Evolutionary conservation across 2,113 vertebrate species (phyloP).

Genomic region (Nyctereutes procyonoides): DNA sequence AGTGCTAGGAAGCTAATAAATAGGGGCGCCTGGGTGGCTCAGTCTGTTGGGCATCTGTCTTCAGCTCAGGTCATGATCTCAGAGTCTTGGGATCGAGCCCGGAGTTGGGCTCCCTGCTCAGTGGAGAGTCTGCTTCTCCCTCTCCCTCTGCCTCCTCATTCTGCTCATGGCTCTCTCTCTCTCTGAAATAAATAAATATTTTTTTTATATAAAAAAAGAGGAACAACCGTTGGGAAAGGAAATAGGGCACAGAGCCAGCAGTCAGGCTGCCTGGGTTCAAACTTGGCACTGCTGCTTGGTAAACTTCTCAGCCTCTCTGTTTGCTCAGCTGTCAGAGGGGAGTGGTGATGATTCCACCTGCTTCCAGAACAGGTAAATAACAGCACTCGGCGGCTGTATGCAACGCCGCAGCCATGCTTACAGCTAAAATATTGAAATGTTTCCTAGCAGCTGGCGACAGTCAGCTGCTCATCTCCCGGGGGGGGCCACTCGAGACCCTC

Average conservation of each 20-base stretch:
- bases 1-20: too few species aligned
- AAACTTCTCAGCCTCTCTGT: background rate
- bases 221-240: accelerated
- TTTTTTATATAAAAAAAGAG: background rate
- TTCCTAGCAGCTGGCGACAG: background rate
- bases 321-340: background rate
- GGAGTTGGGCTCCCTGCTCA: background rate
- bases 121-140: background rate
- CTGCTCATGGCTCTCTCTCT: too few species aligned
- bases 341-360: background rate
- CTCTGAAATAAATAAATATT: background rate
- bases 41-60: background rate
- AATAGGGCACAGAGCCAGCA: accelerated
- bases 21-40: background rate
- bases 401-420: background rate
- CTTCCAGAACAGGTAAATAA: background rate
- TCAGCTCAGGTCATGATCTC: background rate
- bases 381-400: background rate
- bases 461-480: background rate
- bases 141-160: background rate
- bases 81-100: background rate
- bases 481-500: background rate
- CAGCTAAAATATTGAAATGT: background rate
- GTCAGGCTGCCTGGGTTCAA: background rate
- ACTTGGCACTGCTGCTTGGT: background rate